Base-by-base conservation (phyloP, 30 jellyfish, hydroid and myxozoan genomes). In the Hydractinia symbiolongicarpus region DNA sequence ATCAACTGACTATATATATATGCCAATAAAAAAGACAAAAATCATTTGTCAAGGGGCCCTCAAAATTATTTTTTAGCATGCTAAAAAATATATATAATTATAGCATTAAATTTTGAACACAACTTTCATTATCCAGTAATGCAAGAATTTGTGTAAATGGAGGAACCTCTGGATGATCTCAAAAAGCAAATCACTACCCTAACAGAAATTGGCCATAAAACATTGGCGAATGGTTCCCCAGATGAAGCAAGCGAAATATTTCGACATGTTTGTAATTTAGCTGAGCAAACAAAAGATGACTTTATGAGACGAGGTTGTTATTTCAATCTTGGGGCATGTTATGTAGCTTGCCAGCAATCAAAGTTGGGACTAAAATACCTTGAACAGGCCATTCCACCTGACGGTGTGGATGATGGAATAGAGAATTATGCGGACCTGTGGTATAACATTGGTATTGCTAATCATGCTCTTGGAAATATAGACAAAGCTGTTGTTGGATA, bases 241-340 rank as follows among this genome's bases (percentile, higher is more conserved):
- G 57, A 61, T 6, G 88, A 66, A 67, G 98, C 98, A 52, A 85
- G 85, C 15, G 86, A 91, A 81, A 50, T 73, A n/a, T 91, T 91
- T 61, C 84, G 87, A 21, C 66, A 69, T 16, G 98, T 95, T 8
- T 81, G 81, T 54, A 81, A 76, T 55, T 55, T 68, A 13, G 93
- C 98, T 13, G 83, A 79, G 44, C 85, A 78, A 4, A 68, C 66
- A 16, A 82, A 83, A n/a, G 93, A 91, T 67, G 89, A 67, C 19
- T 83, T 21, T 67, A 19, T 86, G 53, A 54, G 71, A 50, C 95
- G 94, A 9, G 92, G 91, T n/a, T 91, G 98, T 73, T 64, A 88
- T 55, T 91, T 91, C 77, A 91, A 91, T 74, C 86, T 87, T 56
- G 98, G 98, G 4, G 96, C 98, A 4, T 79, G 98, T 64, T 90